Evolutionary conservation across 2,113 vertebrate genomes (phyloP).

Genomic region (Zootoca vivipara): DNA sequence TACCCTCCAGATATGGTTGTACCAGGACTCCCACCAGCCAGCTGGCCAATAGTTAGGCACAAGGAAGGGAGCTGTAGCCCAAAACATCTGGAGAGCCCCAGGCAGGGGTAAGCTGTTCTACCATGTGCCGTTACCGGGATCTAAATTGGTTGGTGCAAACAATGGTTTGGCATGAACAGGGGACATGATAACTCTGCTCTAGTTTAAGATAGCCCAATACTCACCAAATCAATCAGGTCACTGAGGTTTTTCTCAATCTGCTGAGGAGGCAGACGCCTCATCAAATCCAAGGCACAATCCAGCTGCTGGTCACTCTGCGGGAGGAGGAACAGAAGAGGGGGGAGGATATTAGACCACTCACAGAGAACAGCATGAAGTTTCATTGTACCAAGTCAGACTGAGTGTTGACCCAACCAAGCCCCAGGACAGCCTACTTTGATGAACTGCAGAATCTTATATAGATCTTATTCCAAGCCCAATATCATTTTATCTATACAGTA

Average conservation of each 20-base stretch:
- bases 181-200: not conserved
- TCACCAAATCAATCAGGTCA: constrained; percentile 98
- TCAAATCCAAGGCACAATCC: constrained; percentile 99
- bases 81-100: no score
- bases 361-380: not conserved
- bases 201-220: constrained; percentile 39
- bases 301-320: constrained; percentile 95
- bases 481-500: not conserved
- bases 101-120: not conserved
- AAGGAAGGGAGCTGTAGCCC: no score
- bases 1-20: no score
- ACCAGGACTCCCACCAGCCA: no score
- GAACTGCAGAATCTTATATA: no score
- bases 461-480: not conserved
- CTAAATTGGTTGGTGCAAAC: not conserved
- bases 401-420: no score
- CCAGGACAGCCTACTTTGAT: not conserved
- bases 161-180: no score
- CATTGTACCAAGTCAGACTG: not conserved
- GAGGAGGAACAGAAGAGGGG: not conserved
- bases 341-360: not conserved
- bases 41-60: no score
- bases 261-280: constrained; percentile 99
- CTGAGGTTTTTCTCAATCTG: constrained; percentile 99
- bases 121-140: no score